Conservation (phyloP, 1,140 invertebrate species). For the Pseudobourletiella spinata region DNA sequence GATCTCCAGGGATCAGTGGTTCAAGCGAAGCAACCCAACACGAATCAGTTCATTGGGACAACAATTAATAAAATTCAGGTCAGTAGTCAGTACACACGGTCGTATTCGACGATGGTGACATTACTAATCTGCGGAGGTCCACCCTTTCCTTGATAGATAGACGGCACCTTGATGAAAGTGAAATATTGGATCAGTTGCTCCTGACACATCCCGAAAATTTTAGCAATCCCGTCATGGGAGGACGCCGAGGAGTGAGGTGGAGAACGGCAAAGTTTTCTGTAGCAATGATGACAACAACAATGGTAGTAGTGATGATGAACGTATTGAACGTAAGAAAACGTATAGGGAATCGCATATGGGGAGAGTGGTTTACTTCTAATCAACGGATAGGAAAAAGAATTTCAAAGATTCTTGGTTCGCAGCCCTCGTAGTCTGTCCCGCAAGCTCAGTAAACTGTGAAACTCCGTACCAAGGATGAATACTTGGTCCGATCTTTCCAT, state of each 20-base stretch:
- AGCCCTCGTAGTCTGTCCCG: conserved; percentile 81
- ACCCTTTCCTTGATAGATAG: conserved; percentile 96
- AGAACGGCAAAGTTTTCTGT: conserved; percentile 55
- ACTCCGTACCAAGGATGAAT: conserved; percentile 76
- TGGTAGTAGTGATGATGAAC: conserved; percentile 42
- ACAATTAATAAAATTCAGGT: conserved; percentile 94
- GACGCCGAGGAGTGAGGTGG: conserved; percentile 61
- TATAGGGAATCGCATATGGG: conserved; percentile 60
- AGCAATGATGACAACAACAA: conserved; percentile 55
- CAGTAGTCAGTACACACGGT: conserved; percentile 95
- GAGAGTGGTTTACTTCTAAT: conserved; percentile 72
- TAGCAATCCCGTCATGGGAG: conserved; percentile 79
- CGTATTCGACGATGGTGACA: conserved; percentile 99
- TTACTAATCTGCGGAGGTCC: conserved; percentile 83
- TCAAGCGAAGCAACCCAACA: conserved; percentile 79
- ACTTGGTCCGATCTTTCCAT: conserved; percentile 85
- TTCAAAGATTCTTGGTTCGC: conserved; percentile 81
- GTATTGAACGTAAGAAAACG: conserved; percentile 44
- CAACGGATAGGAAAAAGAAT: conserved; percentile 60
- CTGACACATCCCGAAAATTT: conserved; percentile 89
- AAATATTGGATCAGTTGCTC: conserved; percentile 79
- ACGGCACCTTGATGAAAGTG: conserved; percentile 94
- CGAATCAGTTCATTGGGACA: conserved; percentile 76
- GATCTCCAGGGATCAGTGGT: conserved; percentile 63
- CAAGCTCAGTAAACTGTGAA: conserved; percentile 79